Conservation (phyloP, 2,797 vertebrate species). For the Myotis myotis region DNA sequence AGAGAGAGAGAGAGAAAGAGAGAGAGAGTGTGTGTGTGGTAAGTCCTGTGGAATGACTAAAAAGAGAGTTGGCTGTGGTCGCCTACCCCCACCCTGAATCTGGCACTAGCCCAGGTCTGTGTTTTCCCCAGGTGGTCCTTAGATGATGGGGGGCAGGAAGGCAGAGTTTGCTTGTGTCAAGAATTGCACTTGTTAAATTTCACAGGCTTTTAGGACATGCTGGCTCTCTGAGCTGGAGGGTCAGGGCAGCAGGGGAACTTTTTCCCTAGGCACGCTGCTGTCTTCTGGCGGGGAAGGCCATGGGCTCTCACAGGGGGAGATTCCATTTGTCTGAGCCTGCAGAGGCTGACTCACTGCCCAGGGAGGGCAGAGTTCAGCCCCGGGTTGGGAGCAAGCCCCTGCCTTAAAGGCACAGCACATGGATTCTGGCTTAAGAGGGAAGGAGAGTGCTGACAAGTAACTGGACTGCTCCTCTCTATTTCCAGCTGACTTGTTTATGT, state of each 20-base stretch:
- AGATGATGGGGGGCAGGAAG: background rate
- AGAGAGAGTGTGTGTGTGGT: background rate
- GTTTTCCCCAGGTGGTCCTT: background rate
- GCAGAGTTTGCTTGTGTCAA: background rate
- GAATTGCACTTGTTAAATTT: constrained; percentile 41
- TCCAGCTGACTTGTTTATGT: background rate
- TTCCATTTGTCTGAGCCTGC: constrained; percentile 48
- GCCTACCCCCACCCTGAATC: background rate
- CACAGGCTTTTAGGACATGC: background rate
- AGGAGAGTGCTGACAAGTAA: background rate
- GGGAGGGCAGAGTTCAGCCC: constrained; percentile 52
- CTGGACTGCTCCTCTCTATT: background rate
- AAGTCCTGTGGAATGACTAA: background rate
- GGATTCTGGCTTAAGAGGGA: background rate
- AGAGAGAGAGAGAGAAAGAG: no score
- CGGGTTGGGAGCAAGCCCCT: rapidly evolving
- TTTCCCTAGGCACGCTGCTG: background rate
- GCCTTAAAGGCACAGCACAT: constrained; percentile 66
- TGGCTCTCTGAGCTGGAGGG: background rate
- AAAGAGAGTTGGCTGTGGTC: background rate
- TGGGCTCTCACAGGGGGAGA: constrained; percentile 37
- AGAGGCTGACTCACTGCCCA: constrained; percentile 41
- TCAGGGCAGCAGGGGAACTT: background rate
- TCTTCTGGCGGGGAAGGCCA: background rate
- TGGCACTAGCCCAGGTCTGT: background rate